A percentile compares a stretch with the other conserved stretches of the same genome.
Conservation (phyloP, 2,113 vertebrate genomes). For the Cebus imitator region DNA sequence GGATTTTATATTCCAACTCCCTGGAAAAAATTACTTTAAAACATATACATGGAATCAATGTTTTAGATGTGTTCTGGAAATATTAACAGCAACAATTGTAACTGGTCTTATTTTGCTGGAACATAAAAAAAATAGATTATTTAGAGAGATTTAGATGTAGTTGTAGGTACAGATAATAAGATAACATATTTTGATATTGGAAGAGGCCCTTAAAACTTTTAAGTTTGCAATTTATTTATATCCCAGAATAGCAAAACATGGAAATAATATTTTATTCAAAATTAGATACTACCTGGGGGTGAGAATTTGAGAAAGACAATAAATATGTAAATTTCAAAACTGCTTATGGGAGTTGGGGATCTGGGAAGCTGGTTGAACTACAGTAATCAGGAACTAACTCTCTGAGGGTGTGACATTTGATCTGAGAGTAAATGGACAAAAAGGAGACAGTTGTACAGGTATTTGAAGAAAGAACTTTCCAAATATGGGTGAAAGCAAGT, state of each 20-base stretch:
- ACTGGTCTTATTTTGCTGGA: neutral
- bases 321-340: neutral
- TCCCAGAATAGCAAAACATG: neutral
- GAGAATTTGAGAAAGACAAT: neutral
- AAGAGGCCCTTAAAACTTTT: neutral
- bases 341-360: neutral
- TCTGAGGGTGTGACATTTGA: neutral
- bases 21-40: neutral
- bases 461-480: neutral
- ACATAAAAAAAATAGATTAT: neutral
- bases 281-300: neutral
- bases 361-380: neutral
- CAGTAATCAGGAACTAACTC: neutral
- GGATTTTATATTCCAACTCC: neutral
- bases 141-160: neutral
- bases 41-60: neutral
- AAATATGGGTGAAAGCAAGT: neutral
- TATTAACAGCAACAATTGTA: neutral
- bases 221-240: neutral
- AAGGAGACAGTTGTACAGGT: neutral
- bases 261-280: slow-evolving; percentile 17
- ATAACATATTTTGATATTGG: neutral
- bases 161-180: neutral
- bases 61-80: neutral
- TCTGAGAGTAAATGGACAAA: neutral